These are phyloP conservation scores for Drosophila sturtevanti DNA, from an alignment of 1,140 invertebrate species.

Conservation along the genomic window DNA sequence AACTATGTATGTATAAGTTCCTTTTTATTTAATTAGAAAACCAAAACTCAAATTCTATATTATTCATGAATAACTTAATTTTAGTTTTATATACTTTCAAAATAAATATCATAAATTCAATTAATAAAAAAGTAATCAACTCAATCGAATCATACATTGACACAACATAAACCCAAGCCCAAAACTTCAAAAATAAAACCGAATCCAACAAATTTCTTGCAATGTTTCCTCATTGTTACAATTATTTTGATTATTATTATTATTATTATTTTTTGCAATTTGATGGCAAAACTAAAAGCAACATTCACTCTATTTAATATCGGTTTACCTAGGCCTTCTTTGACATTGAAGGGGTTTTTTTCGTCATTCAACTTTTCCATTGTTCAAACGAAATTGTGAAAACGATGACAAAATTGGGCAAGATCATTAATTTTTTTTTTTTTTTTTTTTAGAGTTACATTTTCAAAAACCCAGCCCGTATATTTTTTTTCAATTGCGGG, in stretches of 20 bases:
- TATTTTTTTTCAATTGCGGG: not conserved
- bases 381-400: conserved; percentile 70
- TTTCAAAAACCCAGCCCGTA: not conserved
- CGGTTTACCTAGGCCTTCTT: conserved; percentile 46
- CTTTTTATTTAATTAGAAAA: too few relatives aligned
- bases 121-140: not conserved
- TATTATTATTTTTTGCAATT: conserved; percentile 31
- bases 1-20: too few relatives aligned
- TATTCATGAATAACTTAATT: too few relatives aligned
- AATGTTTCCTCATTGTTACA: conserved; percentile 34
- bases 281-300: conserved; percentile 50
- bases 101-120: too few relatives aligned
- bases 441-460: conserved; percentile 22
- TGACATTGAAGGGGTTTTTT: conserved; percentile 73
- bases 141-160: not conserved
- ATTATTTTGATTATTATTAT: conserved; percentile 17
- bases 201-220: not conserved
- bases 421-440: conserved; percentile 47
- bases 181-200: not conserved
- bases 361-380: conserved; percentile 31
- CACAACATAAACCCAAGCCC: not conserved
- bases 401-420: conserved; percentile 58
- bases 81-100: too few relatives aligned
- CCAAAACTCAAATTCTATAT: too few relatives aligned
- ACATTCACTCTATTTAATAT: conserved; percentile 67